Base-by-base conservation (phyloP, 2,888 invertebrate genomes). In the Metalampra italica region DNA sequence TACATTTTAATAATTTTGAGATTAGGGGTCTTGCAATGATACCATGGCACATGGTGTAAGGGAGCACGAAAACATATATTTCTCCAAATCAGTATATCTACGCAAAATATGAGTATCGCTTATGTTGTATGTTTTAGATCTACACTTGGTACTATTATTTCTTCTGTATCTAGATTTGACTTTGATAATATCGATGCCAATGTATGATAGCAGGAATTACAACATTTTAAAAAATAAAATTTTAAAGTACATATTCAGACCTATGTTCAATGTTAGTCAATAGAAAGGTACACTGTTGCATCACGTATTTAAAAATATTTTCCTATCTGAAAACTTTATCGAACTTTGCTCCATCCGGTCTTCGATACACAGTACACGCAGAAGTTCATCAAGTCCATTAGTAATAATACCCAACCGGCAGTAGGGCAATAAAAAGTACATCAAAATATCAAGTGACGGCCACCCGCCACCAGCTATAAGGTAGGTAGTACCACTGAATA, bases 381-480 rank as follows among this genome's bases (percentile, higher is more conserved):
- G 39, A 34, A 42, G 50, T 41, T 34, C 44, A 39, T 39, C 37
- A 43, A 40, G 44, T 50, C 41, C 40, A 50, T 50, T 47, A 50
- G 41, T 29, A 50, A 41, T 40, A 45, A 50, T 45, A 47, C 46
- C 29, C 44, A 39, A 32, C 40, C 45, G 15, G 14, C 40, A 32
- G 22, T 32, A 15, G 30, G n/a, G 42, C 38, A 46, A 45, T 43
- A 46, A 49, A 49, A 48, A 45, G 14, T 39, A 38, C 51, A 51
- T 47, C 47, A 51, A 47, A 45, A 51, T 51, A 51, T 51, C 51
- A 45, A 51, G 47, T 51, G 48, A 40, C 51, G 46, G 38, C 44
- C 37, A 36, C 43, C 41, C 43, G 30, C 29, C 47, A 13, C 14
- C 44, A 32, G 30, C 34, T 46, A 15, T 9, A 34, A 34, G 32